A percentile compares a stretch with the other conserved stretches of the same genome.
Evolutionary conservation across 2,113 vertebrate genomes (phyloP).

Genomic region (Ammodramus savannarum): DNA sequence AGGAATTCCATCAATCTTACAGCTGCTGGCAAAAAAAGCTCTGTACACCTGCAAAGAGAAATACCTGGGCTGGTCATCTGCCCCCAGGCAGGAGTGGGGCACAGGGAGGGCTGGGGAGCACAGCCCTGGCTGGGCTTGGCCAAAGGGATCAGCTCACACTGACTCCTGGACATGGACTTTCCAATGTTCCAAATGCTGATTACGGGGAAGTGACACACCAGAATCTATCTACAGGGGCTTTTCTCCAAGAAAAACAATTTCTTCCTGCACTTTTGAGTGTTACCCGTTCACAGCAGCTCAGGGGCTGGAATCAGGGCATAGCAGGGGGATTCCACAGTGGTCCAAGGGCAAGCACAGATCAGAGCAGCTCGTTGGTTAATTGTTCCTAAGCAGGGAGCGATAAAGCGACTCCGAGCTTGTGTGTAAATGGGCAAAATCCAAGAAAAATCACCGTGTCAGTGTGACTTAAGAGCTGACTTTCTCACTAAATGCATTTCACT

Average conservation of each 20-base stretch:
- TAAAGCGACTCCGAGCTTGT: not conserved
- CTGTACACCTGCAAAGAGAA: not conserved
- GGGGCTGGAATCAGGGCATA: not conserved
- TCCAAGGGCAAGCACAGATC: not conserved
- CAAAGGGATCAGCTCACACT: not conserved
- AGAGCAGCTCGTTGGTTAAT: not conserved
- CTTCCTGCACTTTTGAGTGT: not conserved
- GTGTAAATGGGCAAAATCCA: conserved; percentile 42
- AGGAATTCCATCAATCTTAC: conserved; percentile 37
- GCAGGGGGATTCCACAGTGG: not conserved
- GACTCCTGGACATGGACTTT: not conserved
- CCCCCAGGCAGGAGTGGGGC: not conserved
- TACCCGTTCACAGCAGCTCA: not conserved
- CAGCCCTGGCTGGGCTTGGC: not conserved
- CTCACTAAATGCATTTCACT: conserved; percentile 37
- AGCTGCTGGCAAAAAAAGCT: conserved; percentile 19
- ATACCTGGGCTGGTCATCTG: not conserved
- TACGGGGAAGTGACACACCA: not conserved
- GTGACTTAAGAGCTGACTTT: conserved; percentile 48
- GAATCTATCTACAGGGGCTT: not conserved
- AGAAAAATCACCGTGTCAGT: conserved; percentile 50
- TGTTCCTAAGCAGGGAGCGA: not conserved
- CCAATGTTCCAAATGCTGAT: rapidly evolving
- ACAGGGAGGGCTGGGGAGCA: not conserved
- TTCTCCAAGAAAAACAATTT: not conserved